A percentile compares a stretch with the other conserved stretches of the same genome.
phyloP scores from a whole-genome alignment of 2,113 vertebrate species.

The Crotalus horridus region DNA sequence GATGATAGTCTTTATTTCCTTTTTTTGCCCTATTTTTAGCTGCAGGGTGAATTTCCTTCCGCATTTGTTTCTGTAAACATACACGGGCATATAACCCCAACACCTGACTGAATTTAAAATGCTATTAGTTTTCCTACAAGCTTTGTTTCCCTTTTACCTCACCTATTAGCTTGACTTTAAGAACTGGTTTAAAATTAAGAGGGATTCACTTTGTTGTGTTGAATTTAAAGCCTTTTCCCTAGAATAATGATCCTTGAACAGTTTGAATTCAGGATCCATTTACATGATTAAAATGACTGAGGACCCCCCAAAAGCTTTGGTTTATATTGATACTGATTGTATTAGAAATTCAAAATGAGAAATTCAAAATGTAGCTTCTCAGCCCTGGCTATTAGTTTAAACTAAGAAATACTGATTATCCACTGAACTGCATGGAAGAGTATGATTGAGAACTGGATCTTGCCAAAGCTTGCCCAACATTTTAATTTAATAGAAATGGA shows the following conservation, averaged over 20 bases:
- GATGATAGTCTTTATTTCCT: neutral
- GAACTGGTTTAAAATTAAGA: neutral
- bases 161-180: neutral
- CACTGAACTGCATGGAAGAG: neutral
- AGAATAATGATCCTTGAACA: neutral
- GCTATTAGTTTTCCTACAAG: neutral
- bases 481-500: neutral
- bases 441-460: neutral
- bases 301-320: neutral
- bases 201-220: neutral
- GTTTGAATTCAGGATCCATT: neutral
- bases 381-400: neutral
- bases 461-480: neutral
- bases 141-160: neutral
- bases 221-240: neutral
- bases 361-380: neutral
- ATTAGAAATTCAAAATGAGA: neutral
- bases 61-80: neutral
- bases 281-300: neutral
- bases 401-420: neutral
- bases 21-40: neutral
- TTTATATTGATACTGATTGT: neutral
- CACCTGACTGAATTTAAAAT: neutral
- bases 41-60: neutral
- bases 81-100: neutral